These are phyloP conservation scores for Sternarchorhynchus goeldii DNA, from an alignment of 2,797 vertebrate genomes.

Conservation along the genomic window DNA sequence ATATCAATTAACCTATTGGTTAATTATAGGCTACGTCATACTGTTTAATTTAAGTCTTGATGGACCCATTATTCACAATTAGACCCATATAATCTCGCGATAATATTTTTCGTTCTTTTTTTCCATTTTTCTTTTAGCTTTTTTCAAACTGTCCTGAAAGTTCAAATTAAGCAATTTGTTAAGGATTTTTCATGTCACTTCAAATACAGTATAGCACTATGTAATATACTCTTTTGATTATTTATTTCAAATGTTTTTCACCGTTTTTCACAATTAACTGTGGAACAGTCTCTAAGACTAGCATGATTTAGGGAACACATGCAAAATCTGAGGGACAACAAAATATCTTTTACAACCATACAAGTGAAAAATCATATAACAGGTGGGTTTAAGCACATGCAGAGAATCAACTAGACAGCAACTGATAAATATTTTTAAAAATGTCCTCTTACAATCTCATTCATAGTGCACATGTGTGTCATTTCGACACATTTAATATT, in stretches of 20 bases:
- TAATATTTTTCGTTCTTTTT: neutral
- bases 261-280: conserved; percentile 65
- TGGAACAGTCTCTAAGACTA: conserved; percentile 66
- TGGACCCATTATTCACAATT: conserved; percentile 44
- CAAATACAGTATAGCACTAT: neutral
- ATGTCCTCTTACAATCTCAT: conserved; percentile 76
- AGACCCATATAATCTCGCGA: conserved; percentile 21
- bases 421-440: conserved; percentile 84
- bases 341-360: conserved; percentile 59
- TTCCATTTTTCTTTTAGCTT: neutral
- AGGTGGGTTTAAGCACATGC: conserved; percentile 71
- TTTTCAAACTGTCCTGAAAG: neutral
- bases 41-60: conserved; percentile 43
- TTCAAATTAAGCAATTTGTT: neutral
- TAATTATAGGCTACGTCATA: conserved; percentile 45
- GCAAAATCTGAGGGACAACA: conserved; percentile 71
- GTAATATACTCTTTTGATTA: neutral
- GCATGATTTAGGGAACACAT: conserved; percentile 70
- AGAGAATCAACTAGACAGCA: conserved; percentile 73
- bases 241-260: conserved; percentile 40
- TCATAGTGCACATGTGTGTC: conserved; percentile 78
- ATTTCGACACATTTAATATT: conserved; percentile 72
- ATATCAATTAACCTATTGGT: conserved; percentile 46
- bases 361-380: conserved; percentile 62
- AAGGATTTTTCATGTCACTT: neutral